A percentile compares a stretch with the other conserved stretches of the same genome.
These are phyloP conservation scores for Tetragonisca angustula DNA, from an alignment of 2,888 invertebrate species.

Conservation along the genomic window DNA sequence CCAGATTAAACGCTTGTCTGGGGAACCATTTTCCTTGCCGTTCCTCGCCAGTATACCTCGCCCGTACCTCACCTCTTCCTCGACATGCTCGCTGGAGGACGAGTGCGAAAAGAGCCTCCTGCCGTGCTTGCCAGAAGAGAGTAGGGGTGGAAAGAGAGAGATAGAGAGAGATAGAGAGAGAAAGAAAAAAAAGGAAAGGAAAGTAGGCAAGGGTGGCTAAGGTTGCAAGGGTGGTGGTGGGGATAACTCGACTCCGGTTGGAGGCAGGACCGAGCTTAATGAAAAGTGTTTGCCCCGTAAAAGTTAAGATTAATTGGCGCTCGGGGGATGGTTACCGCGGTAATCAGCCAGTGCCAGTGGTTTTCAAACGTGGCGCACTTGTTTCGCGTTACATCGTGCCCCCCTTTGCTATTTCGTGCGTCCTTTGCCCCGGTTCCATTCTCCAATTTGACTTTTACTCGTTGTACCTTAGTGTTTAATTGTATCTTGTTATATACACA, in stretches of 20 bases:
- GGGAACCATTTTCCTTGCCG: constrained; percentile 85
- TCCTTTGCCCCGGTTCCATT: not conserved
- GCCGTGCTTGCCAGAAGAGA: constrained; percentile 6
- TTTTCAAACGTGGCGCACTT: constrained; percentile 75
- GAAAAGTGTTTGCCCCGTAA: constrained; percentile 84
- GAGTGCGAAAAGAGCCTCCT: constrained; percentile 55
- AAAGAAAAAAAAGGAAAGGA: constrained; percentile 47
- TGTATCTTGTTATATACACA: no score
- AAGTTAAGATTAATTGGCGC: constrained; percentile 84
- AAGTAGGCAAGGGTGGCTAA: constrained; percentile 56
- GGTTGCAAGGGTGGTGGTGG: constrained; percentile 59
- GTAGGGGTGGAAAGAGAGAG: constrained; percentile 23
- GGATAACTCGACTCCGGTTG: constrained; percentile 64
- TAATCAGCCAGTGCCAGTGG: constrained; percentile 82
- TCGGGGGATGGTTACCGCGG: constrained; percentile 83
- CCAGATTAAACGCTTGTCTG: constrained; percentile 88
- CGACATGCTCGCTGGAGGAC: constrained; percentile 54
- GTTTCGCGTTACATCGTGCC: constrained; percentile 5
- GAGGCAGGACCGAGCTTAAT: constrained; percentile 80
- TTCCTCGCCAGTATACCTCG: constrained; percentile 59
- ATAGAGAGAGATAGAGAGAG: not conserved
- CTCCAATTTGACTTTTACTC: not conserved
- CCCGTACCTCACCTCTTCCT: not conserved
- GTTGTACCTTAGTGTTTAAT: no score
- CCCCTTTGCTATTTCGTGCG: not conserved